Evolutionary conservation across 2,113 vertebrate species (phyloP), one percentile per base, ranked within the genome.

Genomic region (Malurus elegans): DNA sequence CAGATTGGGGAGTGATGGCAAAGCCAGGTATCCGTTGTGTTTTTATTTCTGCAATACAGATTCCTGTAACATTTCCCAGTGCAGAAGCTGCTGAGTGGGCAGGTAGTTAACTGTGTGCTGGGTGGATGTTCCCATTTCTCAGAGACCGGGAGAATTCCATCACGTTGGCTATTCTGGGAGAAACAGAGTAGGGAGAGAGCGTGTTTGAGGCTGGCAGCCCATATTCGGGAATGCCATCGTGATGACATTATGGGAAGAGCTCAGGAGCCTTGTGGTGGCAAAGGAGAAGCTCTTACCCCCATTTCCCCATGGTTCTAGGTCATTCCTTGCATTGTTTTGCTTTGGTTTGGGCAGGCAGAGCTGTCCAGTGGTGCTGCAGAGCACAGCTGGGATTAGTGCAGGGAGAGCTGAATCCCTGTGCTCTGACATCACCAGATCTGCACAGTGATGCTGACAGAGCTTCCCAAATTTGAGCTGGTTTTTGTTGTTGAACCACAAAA

Each of bases 321-420:
- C 25, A 9, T 80, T 92, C 58, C n/a, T 50, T 62, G 40, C 20
- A 0, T 57, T 47, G 12, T 32, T 10, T 31, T 61, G 23, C 10
- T 69, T 56, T 26, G 29, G 10, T 70, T 57, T 31, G 58, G 36
- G 50, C 0, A 5, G 50, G 56, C 42, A 83, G 71, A 86, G 61
- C 56, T 47, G 64, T 34, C 45, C 1, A 6, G 0, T 26, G 42
- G 44, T 72, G 48, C 61, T 74, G 20, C 29, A 47, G 69, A 58
- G 42, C 25, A 29, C 1, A 3, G 5, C 0, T 26, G n/a, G 81
- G 31, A n/a, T 75, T 40, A 34, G 50, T 28, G 6, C 3, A 0
- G 34, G 19, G 32, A 62, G 42, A 85, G 32, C 78, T 42, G 60
- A 24, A 53, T 20, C 50, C 32, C 18, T 23, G 13, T 40, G 6